Conservation (phyloP, 2,888 invertebrate genomes). For the Platerodrilus igneus region DNA sequence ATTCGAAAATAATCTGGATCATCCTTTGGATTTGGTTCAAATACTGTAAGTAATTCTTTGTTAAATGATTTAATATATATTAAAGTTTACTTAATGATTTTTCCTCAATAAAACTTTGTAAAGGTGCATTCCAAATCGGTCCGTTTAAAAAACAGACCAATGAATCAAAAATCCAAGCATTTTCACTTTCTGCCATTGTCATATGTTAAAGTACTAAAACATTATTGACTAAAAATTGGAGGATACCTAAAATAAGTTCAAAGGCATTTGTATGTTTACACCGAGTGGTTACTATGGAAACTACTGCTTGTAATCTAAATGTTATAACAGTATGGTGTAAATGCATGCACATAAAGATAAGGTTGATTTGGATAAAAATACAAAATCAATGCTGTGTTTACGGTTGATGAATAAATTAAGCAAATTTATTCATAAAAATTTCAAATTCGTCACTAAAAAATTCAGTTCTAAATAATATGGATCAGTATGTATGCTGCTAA, state of each 20-base stretch:
- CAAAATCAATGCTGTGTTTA: too few species aligned
- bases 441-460: too few species aligned
- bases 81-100: conserved; percentile 74
- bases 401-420: too few species aligned
- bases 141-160: conserved; percentile 87
- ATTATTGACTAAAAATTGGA: background rate
- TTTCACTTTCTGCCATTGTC: conserved; percentile 51
- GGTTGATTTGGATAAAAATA: too few species aligned
- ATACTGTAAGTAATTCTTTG: conserved; percentile 58
- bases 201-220: background rate
- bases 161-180: conserved; percentile 89
- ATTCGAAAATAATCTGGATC: conserved; percentile 71
- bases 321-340: too few species aligned
- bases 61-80: conserved; percentile 6
- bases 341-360: too few species aligned
- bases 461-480: too few species aligned
- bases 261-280: conserved; percentile 5
- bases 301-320: too few species aligned
- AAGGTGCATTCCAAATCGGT: conserved; percentile 87
- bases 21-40: conserved; percentile 72
- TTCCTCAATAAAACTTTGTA: conserved; percentile 88
- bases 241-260: conserved; percentile 4
- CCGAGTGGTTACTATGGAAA: conserved; percentile 7
- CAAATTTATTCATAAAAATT: too few species aligned
- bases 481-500: too few species aligned